These are phyloP conservation scores for Oenanthe oenanthe DNA, from an alignment of 2,113 vertebrate genomes.

Conservation along the genomic window DNA sequence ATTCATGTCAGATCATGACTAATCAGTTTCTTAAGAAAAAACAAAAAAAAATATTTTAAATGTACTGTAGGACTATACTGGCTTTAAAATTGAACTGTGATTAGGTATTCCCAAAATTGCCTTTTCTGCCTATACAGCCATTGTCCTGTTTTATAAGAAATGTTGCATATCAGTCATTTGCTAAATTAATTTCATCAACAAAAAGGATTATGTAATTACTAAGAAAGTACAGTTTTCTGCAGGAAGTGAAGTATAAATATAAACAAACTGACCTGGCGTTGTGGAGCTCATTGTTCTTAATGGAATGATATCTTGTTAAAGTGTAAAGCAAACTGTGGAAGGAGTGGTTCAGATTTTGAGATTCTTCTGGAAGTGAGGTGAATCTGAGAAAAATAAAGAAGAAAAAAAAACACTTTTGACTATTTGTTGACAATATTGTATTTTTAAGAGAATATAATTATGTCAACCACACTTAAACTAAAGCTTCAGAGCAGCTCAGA, in stretches of 20 bases:
- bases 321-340: background rate
- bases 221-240: background rate
- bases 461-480: background rate
- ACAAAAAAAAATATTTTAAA: background rate
- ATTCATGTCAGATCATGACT: background rate
- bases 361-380: background rate
- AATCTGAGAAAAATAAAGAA: slow-evolving; percentile 43
- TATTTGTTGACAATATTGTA: background rate
- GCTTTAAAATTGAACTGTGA: background rate
- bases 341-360: background rate
- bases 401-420: background rate
- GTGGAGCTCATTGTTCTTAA: slow-evolving; percentile 77
- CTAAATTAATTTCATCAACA: background rate
- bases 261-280: slow-evolving; percentile 74
- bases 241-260: background rate
- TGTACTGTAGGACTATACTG: background rate
- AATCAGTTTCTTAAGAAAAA: background rate
- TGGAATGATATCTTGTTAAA: background rate
- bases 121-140: background rate
- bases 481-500: background rate
- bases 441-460: background rate
- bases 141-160: background rate
- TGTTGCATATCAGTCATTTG: background rate
- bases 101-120: background rate
- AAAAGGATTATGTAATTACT: background rate